Evolutionary conservation across 2,888 invertebrate genomes (phyloP), one percentile per base, ranked within the genome.

Genomic region (Leptinotarsa tumamoca): DNA sequence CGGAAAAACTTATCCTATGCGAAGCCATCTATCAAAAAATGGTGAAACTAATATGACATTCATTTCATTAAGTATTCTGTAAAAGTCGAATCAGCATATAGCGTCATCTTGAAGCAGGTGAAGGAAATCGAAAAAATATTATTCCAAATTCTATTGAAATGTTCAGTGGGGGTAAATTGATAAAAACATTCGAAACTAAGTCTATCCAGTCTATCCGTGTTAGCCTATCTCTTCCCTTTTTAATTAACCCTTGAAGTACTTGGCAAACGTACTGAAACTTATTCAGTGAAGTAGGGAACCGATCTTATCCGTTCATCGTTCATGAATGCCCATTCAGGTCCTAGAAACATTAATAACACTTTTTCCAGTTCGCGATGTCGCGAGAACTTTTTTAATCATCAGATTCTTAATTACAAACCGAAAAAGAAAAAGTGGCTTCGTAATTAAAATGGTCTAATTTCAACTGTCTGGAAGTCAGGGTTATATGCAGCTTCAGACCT

Each of bases 341-440:
- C 33, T 56, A 21, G n/a, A 68, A 70, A 49, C 70, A 70, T 58
- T 70, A 58, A 50, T 70, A 70, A 70, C 54, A 58, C 70, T 70
- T 58, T 18, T 69, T 43, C 2, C 21, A 58, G 58, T 70, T 70
- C 21, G n/a, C n/a, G 14, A 58, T 70, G 70, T 70, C 70, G 50
- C 58, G 33, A 49, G 58, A 77, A 77, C 77, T 77, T 77, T 77
- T 77, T 77, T 77, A 77, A 77, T 77, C 71, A 74, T 73, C 73
- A 58, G 58, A 71, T 76, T 68, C 73, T 76, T 71, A 68, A 76
- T 74, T 74, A 74, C 67, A 56, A 74, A 74, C 74, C 68, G 74
- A 72, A 74, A 68, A 73, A 67, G 75, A 68, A 71, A 76, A 73
- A 73, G 73, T 71, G 71, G 73, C 49, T 54, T 68, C 72, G 71